Evolutionary conservation across 2,888 invertebrate genomes (phyloP).

Genomic region (Macrophya annulata): DNA sequence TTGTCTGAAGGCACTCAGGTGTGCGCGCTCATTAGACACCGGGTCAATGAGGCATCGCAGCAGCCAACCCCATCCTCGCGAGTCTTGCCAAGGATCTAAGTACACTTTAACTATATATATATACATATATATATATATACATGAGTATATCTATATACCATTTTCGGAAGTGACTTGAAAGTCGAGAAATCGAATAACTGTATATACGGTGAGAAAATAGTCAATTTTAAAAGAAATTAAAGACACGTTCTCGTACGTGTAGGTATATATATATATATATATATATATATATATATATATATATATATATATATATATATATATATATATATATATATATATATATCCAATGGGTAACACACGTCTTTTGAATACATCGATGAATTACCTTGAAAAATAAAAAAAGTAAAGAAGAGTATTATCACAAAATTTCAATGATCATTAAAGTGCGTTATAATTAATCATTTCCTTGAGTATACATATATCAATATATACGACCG

Average conservation of each 20-base stretch:
- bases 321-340: too few relatives aligned
- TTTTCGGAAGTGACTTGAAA: constrained; percentile 10
- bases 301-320: too few relatives aligned
- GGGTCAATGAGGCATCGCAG: constrained; percentile 70
- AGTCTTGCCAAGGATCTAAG: constrained; percentile 34
- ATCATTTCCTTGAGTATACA: not conserved
- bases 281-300: too few relatives aligned
- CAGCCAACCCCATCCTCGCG: not conserved
- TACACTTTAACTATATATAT: not conserved
- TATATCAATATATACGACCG: not conserved
- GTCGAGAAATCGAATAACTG: not conserved
- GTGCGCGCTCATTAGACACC: constrained; percentile 73
- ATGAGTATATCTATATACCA: not conserved
- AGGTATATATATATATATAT: too few relatives aligned
- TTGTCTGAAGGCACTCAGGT: constrained; percentile 70
- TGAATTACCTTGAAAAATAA: too few relatives aligned
- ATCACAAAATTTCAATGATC: not conserved
- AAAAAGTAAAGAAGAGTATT: not conserved
- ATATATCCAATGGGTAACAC: too few relatives aligned
- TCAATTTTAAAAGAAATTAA: constrained; percentile 7
- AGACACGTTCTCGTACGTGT: not conserved
- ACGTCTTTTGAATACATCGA: too few relatives aligned
- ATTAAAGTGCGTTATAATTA: not conserved
- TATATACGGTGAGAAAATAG: not conserved
- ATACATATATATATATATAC: not conserved